Evolutionary conservation across 2,797 vertebrate species (phyloP).

Genomic region (Balearica regulorum): DNA sequence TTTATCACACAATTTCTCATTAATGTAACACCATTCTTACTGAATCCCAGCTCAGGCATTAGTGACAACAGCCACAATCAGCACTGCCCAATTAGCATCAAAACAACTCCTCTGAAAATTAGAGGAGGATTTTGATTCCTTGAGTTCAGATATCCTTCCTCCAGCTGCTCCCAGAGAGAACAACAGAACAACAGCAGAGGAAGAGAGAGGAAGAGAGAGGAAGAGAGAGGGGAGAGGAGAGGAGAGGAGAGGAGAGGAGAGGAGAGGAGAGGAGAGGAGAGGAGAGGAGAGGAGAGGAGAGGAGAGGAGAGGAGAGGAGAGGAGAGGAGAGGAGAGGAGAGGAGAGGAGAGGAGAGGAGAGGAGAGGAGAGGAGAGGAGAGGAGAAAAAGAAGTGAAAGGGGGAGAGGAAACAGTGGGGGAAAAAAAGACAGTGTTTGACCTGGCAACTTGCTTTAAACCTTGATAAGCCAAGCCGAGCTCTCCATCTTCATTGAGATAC

Average conservation of each 20-base stretch:
- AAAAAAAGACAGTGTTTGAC: conserved; percentile 69
- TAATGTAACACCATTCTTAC: not conserved
- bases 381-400: not conserved
- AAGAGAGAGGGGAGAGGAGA: not conserved
- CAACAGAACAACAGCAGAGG: not conserved
- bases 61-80: not conserved
- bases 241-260: not conserved
- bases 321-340: no score
- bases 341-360: no score
- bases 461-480: conserved; percentile 92
- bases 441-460: conserved; percentile 95
- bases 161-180: not conserved
- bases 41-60: not conserved
- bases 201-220: not conserved
- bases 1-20: not conserved
- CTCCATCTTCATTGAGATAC: conserved; percentile 92
- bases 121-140: not conserved
- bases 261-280: no score
- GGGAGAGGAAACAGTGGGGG: not conserved
- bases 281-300: no score
- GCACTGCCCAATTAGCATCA: not conserved
- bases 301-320: no score
- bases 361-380: no score
- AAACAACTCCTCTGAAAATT: rapidly evolving
- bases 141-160: not conserved